phyloP scores from a whole-genome alignment of 2,888 invertebrate genomes.

The Odiellus spinosus region DNA sequence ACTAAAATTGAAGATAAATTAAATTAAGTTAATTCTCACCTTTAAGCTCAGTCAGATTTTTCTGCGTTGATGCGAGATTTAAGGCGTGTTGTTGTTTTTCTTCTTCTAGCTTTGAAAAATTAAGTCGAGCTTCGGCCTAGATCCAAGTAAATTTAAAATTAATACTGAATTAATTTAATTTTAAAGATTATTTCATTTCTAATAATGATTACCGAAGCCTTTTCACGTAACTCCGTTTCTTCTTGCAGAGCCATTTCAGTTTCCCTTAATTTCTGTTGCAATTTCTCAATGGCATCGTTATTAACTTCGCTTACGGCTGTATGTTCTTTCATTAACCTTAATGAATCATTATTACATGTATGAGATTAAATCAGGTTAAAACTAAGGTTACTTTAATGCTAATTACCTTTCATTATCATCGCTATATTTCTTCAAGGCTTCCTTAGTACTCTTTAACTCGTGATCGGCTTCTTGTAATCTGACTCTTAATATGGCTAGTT shows the following conservation, averaged over 20 bases:
- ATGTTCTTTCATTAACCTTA: conserved; percentile 33
- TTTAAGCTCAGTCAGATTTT: conserved; percentile 29
- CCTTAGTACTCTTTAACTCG: no score
- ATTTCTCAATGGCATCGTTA: conserved; percentile 29
- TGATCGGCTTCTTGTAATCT: no score
- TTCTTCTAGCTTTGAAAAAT: conserved; percentile 31
- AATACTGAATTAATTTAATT: no score
- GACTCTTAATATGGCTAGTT: no score
- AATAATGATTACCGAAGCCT: conserved; percentile 22
- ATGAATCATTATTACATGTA: background rate
- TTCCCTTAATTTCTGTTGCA: conserved; percentile 32
- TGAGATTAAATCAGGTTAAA: conserved; percentile 2
- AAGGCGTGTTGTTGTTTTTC: conserved; percentile 34
- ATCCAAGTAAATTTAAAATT: conserved; percentile 8
- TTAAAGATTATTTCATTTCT: no score
- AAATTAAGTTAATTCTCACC: conserved; percentile 23
- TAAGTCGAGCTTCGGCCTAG: conserved; percentile 27
- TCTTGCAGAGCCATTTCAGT: conserved; percentile 31
- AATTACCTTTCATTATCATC: no score
- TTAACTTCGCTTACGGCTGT: conserved; percentile 32
- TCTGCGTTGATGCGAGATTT: conserved; percentile 26
- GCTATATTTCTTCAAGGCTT: no score
- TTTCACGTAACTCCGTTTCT: conserved; percentile 28
- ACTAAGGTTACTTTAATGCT: background rate
- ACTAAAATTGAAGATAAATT: no score